Percentiles rank a stretch among this genome's conserved stretches.
These are phyloP conservation scores for Schizopygopsis malacanthus DNA, from an alignment of 2,797 vertebrate genomes.

Conservation along the genomic window DNA sequence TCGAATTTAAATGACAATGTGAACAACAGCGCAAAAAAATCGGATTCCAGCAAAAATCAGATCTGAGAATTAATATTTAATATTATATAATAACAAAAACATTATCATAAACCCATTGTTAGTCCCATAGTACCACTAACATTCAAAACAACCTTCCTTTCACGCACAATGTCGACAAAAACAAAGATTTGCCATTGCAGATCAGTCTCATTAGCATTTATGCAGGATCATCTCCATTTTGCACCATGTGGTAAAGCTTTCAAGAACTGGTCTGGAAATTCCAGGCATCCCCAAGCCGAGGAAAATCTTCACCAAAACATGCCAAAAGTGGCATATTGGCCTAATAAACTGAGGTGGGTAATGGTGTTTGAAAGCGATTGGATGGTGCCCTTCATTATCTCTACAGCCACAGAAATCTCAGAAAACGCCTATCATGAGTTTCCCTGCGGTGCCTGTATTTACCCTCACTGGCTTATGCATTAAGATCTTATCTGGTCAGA, in stretches of 20 bases:
- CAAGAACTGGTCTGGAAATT: conserved; percentile 4
- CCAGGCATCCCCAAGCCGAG: not conserved
- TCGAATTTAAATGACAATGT: too few species aligned
- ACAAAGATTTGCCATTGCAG: not conserved
- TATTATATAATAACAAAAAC: not conserved
- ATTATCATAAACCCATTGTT: not conserved
- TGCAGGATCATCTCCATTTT: not conserved
- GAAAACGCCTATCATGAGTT: conserved; percentile 33
- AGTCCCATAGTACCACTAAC: too few species aligned
- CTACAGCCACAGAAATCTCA: conserved; percentile 47
- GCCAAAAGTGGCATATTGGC: conserved; percentile 30
- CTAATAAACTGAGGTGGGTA: conserved; percentile 34
- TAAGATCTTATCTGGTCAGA: conserved; percentile 67
- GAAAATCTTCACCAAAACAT: conserved; percentile 10
- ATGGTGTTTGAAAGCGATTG: conserved; percentile 29
- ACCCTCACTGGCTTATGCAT: conserved; percentile 57
- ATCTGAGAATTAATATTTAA: too few species aligned
- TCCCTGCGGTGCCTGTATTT: conserved; percentile 51
- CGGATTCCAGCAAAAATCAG: too few species aligned
- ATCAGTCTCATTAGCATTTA: not conserved
- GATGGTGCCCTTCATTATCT: conserved; percentile 54
- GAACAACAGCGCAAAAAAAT: too few species aligned
- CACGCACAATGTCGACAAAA: not conserved
- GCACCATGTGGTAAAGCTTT: conserved; percentile 11
- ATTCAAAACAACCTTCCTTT: not conserved